Base-by-base conservation (phyloP, 2,797 vertebrate genomes). In the Hemibagrus guttatus region DNA sequence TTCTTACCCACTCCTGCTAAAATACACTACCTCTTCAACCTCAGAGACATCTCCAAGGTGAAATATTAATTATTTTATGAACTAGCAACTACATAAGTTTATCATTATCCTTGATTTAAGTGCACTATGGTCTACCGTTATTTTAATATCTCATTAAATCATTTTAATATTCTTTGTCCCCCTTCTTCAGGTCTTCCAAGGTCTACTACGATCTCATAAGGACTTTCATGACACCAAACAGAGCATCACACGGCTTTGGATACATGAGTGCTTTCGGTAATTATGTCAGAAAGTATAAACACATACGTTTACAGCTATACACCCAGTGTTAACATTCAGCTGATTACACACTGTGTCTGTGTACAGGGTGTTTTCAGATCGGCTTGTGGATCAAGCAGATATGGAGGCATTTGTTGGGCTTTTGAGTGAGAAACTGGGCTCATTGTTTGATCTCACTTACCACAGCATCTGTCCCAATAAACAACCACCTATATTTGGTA, bases 1-100 rank as follows among this genome's bases (percentile, higher is more conserved):
- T 98, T 98, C 90, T 95, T 97, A 89, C 97, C 97, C 78, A 97
- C 97, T 0, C 97, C 97, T 0, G 95, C 96, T 88, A 97, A 97
- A 93, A 97, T 96, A 89, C 97, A 98, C 91, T 98, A 98, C 92
- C 96, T 97, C 84, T 98, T 98, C 92, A 98, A 97, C 92, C 96
- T 98, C 87, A 94, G 97, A 49, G 97, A 98, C 89, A 97, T 98
- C 90, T 98, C 97, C 85, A 98, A 97, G 97, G 97, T 96, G 88
- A 89, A 17, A 76, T 58, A 28, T 35, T 17, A 63, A 81, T 31
- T 81, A 56, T 52, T 68, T 56, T 79, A n/a, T n/a, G 6, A 28
- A 46, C 21, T 56, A 74, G 35, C 31, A 49, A 16, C 9, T 61
- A 39, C 31, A 59, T 61, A 13, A 42, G 42, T n/a, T 23, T 56